Conservation (phyloP, 2,888 invertebrate species). For the Parascotia fuliginaria region DNA sequence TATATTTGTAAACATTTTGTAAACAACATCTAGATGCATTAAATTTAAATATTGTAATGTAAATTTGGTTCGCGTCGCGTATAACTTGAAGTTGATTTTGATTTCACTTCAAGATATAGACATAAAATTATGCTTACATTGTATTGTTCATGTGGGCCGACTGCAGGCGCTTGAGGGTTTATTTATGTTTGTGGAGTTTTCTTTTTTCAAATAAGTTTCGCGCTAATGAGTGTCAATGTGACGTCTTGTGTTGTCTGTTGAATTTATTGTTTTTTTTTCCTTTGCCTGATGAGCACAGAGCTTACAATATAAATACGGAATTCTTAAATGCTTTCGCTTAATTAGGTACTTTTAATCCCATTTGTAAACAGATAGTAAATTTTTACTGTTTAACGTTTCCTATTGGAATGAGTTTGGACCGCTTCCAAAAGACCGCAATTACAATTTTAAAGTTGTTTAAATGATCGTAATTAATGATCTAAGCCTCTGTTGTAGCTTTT, state of each 20-base stretch:
- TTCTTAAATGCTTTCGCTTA: slow-evolving; percentile 27
- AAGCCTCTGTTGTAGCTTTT: slow-evolving; percentile 19
- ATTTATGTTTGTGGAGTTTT: slow-evolving; percentile 17
- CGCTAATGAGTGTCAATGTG: not conserved
- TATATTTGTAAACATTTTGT: slow-evolving; percentile 29
- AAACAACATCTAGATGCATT: slow-evolving; percentile 24
- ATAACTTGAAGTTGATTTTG: slow-evolving; percentile 17
- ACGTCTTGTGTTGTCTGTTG: not conserved
- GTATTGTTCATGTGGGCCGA: slow-evolving; percentile 3
- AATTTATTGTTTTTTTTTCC: no score
- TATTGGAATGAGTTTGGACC: slow-evolving; percentile 35
- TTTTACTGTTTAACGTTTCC: slow-evolving; percentile 23
- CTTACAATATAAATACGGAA: slow-evolving; percentile 19
- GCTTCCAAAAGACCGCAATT: slow-evolving; percentile 31
- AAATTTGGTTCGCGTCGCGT: slow-evolving; percentile 2
- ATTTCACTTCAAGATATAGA: slow-evolving; percentile 30
- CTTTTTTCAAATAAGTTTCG: not conserved
- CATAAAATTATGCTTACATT: not conserved
- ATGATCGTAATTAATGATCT: slow-evolving; percentile 27
- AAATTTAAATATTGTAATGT: slow-evolving; percentile 21
- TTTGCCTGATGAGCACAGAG: no score
- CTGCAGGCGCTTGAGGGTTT: slow-evolving; percentile 15
- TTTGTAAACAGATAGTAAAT: slow-evolving; percentile 41
- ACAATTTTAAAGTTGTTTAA: slow-evolving; percentile 33
- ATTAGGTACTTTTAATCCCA: slow-evolving; percentile 32